phyloP scores from a whole-genome alignment of 2,888 invertebrate species.

The Sylvicola cinctus region DNA sequence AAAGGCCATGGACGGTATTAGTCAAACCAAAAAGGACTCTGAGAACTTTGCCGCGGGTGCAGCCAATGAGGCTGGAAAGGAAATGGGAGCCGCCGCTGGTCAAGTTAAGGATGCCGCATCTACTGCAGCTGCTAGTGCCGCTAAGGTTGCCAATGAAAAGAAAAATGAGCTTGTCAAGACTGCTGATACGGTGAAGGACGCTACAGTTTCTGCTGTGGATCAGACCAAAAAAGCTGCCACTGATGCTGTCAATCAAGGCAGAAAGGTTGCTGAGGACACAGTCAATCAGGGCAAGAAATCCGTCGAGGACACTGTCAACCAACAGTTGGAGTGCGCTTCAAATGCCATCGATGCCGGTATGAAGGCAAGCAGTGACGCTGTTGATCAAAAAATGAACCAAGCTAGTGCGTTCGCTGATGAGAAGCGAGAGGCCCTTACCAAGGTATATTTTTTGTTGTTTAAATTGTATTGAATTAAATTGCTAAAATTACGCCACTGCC shows the following conservation, averaged over 20 bases:
- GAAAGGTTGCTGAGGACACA: slow-evolving; percentile 26
- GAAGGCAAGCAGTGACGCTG: slow-evolving; percentile 32
- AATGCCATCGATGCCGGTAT: slow-evolving; percentile 31
- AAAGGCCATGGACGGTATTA: slow-evolving; percentile 37
- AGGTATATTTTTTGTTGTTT: slow-evolving; percentile 10
- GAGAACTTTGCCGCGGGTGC: slow-evolving; percentile 30
- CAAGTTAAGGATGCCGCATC: slow-evolving; percentile 17
- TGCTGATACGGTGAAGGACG: slow-evolving; percentile 23
- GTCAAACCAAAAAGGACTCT: slow-evolving; percentile 32
- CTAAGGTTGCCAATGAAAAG: slow-evolving; percentile 1
- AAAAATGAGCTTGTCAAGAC: slow-evolving; percentile 20
- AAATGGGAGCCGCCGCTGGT: slow-evolving; percentile 21
- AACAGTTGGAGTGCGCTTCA: slow-evolving; percentile 28
- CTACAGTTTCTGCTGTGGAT: slow-evolving; percentile 19
- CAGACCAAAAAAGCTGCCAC: slow-evolving; percentile 25
- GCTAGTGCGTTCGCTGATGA: slow-evolving; percentile 39
- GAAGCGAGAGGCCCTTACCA: slow-evolving; percentile 28
- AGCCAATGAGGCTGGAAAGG: slow-evolving; percentile 19
- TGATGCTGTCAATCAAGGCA: slow-evolving; percentile 24
- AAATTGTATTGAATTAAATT: slow-evolving; percentile 30
- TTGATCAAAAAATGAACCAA: slow-evolving; percentile 39
- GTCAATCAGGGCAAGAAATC: slow-evolving; percentile 28
- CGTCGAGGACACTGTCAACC: slow-evolving; percentile 26
- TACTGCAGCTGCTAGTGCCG: not conserved
- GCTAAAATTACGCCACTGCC: slow-evolving; percentile 12